Base-by-base conservation (phyloP, 1,140 invertebrate genomes). In the Bilobella aurantiaca region DNA sequence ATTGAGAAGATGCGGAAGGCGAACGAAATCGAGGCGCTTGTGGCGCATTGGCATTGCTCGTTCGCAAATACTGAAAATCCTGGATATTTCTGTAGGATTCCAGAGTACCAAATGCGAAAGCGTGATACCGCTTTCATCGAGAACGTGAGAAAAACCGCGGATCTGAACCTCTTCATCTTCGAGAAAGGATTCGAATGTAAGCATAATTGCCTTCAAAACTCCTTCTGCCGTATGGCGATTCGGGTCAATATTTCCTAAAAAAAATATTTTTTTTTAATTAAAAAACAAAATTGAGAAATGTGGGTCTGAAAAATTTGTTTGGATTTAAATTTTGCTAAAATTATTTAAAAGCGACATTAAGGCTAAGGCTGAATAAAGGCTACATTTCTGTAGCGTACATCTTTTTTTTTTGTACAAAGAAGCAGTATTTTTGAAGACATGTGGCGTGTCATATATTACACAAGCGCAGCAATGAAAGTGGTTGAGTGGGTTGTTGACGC, bases 21-120 rank as follows among this genome's bases (percentile, higher is more conserved):
- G 87, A 28, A 91, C 84, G 3, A 83, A 87, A 74, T 91, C 85
- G 2, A 91, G 84, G 74, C 88, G 85, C 75, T 91, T 91, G 76
- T 92, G 89, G 68, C 89, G 80, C 82, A 91, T 85, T 29, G 90
- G 89, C 47, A 91, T 77, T 1, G 88, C 90, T 77, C 86, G 83
- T 87, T 77, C 76, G 30, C 73, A 73, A 59, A 73, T 75, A 1
- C 47, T 49, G 30, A 63, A 62, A n/a, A 72, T 53, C 46, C 75
- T 74, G 5, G 73, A 58, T 18, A 77, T 74, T 46, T 76, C 75
- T 12, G 69, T 71, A 3, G 76, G 76, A 18, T 75, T 72, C 76
- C 76, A 77, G 1, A 77, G 68, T 14, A 75, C 69, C 37, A 72
- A 25, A 53, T 77, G 71, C 29, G 73, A 69, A 0, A 78, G 68